Percentiles rank a stretch among this genome's conserved stretches.
phyloP scores from a whole-genome alignment of 2,888 invertebrate genomes.

The Dione vanillae region DNA sequence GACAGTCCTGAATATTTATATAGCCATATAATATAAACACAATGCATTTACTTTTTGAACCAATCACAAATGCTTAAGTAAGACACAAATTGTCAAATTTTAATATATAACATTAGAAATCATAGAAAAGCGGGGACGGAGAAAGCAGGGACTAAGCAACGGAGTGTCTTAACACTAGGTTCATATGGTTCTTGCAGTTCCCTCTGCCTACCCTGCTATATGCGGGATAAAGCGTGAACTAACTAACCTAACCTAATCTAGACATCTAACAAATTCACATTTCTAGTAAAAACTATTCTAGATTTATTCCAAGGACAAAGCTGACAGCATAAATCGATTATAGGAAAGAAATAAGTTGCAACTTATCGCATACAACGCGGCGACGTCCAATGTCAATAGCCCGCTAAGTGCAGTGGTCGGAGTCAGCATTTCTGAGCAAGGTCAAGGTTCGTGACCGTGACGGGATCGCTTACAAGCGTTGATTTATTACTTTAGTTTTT shows the following conservation, averaged over 20 bases:
- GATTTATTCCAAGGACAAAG: neutral
- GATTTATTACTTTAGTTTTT: neutral
- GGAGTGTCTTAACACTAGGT: too few species aligned
- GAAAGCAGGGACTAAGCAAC: too few species aligned
- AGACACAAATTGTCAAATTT: too few species aligned
- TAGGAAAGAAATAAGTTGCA: neutral
- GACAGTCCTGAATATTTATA: too few species aligned
- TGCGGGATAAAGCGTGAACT: neutral
- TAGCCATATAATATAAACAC: too few species aligned
- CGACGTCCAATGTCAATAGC: conserved; percentile 36
- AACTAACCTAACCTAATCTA: too few species aligned
- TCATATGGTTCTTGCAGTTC: too few species aligned
- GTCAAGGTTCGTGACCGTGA: conserved; percentile 42
- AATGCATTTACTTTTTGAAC: too few species aligned
- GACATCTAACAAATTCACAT: too few species aligned
- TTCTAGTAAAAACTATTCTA: neutral
- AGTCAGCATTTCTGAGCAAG: conserved; percentile 32
- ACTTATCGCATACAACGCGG: neutral
- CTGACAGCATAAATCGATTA: conserved; percentile 3
- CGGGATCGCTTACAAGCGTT: conserved; percentile 12
- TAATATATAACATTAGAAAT: neutral
- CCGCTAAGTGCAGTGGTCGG: conserved; percentile 35
- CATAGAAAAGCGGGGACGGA: too few species aligned
- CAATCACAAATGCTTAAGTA: too few species aligned
- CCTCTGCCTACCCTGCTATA: neutral